phyloP scores from a whole-genome alignment of 2,797 vertebrate genomes.

The Molothrus ater region DNA sequence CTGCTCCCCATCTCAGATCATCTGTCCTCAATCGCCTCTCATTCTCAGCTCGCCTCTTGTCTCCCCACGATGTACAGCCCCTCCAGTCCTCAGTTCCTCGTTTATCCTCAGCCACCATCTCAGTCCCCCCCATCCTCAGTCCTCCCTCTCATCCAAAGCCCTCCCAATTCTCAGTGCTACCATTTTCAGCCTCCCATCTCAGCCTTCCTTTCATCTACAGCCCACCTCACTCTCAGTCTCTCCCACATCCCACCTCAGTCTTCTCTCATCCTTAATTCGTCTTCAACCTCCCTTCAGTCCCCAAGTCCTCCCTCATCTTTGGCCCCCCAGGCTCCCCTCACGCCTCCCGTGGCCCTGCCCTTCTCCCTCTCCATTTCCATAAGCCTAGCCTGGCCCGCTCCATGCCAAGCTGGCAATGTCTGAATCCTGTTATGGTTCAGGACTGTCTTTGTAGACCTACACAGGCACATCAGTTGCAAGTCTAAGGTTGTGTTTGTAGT shows the following conservation, averaged over 20 bases:
- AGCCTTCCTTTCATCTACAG: background rate
- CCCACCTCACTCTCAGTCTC: background rate
- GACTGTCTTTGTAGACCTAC: background rate
- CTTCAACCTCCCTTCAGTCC: background rate
- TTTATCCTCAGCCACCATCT: background rate
- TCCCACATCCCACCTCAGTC: accelerated
- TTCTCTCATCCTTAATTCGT: background rate
- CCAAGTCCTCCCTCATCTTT: background rate
- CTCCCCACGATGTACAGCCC: background rate
- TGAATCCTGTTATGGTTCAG: background rate
- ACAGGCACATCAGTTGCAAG: background rate
- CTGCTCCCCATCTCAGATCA: background rate
- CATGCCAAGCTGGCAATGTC: background rate
- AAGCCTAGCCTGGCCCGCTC: too few species aligned
- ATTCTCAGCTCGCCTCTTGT: background rate
- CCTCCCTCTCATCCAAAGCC: background rate
- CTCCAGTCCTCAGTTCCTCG: background rate
- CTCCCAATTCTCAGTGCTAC: background rate
- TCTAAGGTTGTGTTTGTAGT: background rate
- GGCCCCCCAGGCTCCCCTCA: background rate
- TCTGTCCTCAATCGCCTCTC: background rate
- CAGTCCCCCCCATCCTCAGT: background rate
- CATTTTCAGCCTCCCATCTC: background rate
- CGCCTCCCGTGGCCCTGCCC: background rate
- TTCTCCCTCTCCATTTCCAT: background rate